A percentile compares a stretch with the other conserved stretches of the same genome.
Conservation (phyloP, 2,113 vertebrate species). For the Butorides virescens region DNA sequence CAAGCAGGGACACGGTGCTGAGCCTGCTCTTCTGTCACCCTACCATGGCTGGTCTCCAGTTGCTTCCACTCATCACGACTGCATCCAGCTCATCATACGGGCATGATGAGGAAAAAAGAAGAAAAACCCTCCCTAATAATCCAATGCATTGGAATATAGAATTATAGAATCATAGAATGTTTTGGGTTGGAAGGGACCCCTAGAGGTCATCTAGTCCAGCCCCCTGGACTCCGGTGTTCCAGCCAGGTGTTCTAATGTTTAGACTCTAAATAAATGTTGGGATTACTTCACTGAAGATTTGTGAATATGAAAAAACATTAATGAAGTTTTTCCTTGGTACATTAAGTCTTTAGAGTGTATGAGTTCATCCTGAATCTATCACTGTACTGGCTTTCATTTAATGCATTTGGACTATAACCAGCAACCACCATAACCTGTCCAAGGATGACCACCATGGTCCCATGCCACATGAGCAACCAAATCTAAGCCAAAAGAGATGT, state of each 20-base stretch:
- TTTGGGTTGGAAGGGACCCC: too few species aligned
- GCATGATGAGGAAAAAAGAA: not conserved
- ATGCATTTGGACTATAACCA: not conserved
- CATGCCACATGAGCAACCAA: not conserved
- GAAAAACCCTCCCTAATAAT: not conserved
- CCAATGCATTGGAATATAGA: not conserved
- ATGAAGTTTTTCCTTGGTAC: not conserved
- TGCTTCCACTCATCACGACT: not conserved
- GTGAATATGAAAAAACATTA: not conserved
- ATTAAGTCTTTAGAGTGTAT: not conserved
- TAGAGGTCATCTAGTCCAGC: too few species aligned
- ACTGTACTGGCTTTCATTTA: not conserved
- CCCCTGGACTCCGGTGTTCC: not conserved
- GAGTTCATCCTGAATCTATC: not conserved
- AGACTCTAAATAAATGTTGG: not conserved
- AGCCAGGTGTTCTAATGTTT: not conserved
- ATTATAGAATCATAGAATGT: too few species aligned
- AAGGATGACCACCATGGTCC: not conserved
- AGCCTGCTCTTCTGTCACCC: not conserved
- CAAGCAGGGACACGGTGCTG: rapidly evolving
- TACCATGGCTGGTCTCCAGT: not conserved
- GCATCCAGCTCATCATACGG: not conserved
- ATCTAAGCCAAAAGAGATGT: not conserved
- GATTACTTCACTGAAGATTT: not conserved
- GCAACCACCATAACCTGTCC: not conserved